Conservation (phyloP, 2,888 invertebrate genomes). For the Archips crataeganus region DNA sequence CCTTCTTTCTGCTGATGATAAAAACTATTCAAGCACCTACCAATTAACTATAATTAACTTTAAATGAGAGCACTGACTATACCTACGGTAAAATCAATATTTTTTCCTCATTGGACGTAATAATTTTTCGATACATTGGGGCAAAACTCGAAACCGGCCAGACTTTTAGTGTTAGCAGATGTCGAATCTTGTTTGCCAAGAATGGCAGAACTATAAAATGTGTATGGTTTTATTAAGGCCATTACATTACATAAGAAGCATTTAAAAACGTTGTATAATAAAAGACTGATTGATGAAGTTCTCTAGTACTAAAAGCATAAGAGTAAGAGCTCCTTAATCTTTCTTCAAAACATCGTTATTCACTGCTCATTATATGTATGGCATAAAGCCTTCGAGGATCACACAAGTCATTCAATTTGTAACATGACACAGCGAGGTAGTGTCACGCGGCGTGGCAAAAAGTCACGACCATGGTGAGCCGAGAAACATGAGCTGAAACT, state of each 20-base stretch:
- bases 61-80: neutral
- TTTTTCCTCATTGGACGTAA: neutral
- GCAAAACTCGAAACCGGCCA: neutral
- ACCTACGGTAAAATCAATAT: neutral
- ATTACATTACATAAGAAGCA: neutral
- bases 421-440: slow-evolving; percentile 29
- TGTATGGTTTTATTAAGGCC: neutral
- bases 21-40: slow-evolving; percentile 4
- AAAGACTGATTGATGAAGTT: neutral
- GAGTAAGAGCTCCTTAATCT: neutral
- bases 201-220: neutral
- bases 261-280: neutral
- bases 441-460: slow-evolving; percentile 21
- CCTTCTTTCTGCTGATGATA: slow-evolving; percentile 25
- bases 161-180: too few species aligned
- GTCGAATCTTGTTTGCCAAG: neutral
- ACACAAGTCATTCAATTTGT: slow-evolving; percentile 13
- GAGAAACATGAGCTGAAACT: slow-evolving; percentile 25
- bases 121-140: neutral
- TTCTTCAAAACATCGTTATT: neutral
- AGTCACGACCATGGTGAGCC: slow-evolving; percentile 25
- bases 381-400: slow-evolving; percentile 16
- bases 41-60: slow-evolving; percentile 3
- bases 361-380: neutral
- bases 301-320: neutral